phyloP scores from a whole-genome alignment of 2,113 vertebrate species.

The Monopterus albus region DNA sequence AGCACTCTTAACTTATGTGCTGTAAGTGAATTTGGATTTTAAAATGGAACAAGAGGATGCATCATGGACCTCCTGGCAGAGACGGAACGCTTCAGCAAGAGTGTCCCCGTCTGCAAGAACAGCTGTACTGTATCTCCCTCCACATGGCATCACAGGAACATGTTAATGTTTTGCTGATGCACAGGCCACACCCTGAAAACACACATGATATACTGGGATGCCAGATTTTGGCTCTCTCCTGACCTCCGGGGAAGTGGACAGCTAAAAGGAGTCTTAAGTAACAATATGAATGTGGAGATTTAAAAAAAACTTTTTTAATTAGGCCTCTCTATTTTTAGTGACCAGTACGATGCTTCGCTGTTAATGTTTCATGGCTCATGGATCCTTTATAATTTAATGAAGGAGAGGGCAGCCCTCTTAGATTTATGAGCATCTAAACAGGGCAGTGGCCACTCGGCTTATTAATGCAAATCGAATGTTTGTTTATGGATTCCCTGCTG shows the following conservation, averaged over 20 bases:
- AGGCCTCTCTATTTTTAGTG: slow-evolving; percentile 79
- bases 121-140: slow-evolving; percentile 69
- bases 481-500: slow-evolving; percentile 75
- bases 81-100: slow-evolving; percentile 10
- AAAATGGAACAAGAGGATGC: slow-evolving; percentile 53
- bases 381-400: slow-evolving; percentile 85
- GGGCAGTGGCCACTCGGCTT: slow-evolving; percentile 62
- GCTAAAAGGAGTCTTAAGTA: slow-evolving; percentile 82
- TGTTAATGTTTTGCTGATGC: slow-evolving; percentile 61
- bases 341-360: slow-evolving; percentile 60
- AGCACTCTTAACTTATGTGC: slow-evolving; percentile 61
- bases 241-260: slow-evolving; percentile 67
- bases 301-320: slow-evolving; percentile 65
- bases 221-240: slow-evolving; percentile 25
- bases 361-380: slow-evolving; percentile 77
- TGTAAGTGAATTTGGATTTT: slow-evolving; percentile 72
- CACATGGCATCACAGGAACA: slow-evolving; percentile 60
- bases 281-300: slow-evolving; percentile 60
- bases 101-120: slow-evolving; percentile 47
- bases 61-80: slow-evolving; percentile 36
- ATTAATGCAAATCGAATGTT: slow-evolving; percentile 81
- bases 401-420: slow-evolving; percentile 64
- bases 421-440: slow-evolving; percentile 76
- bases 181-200: slow-evolving; percentile 49
- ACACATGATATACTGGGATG: slow-evolving; percentile 31